A percentile compares a stretch with the other conserved stretches of the same genome.
phyloP scores from a whole-genome alignment of 2,113 vertebrate genomes.

The Myotis brandtii region DNA sequence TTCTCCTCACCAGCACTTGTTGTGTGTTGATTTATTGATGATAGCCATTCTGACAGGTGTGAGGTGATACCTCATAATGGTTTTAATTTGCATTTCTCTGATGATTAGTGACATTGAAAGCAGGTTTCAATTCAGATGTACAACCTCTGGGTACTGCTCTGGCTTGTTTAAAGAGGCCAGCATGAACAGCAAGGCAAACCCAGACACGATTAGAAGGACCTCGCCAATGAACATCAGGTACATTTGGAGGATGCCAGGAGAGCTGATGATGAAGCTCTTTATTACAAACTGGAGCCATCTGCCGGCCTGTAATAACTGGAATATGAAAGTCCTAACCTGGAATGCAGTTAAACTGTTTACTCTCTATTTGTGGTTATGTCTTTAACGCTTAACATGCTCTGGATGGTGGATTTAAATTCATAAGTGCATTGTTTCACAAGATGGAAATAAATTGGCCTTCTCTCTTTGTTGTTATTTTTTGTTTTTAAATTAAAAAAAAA shows the following conservation, averaged over 20 bases:
- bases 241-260: not conserved
- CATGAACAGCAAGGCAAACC: not conserved
- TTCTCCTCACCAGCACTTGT: not conserved
- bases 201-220: not conserved
- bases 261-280: not conserved
- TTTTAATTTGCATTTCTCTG: not conserved
- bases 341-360: constrained; percentile 59
- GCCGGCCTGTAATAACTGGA: not conserved
- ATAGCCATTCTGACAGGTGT: not conserved
- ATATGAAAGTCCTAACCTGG: constrained; percentile 57
- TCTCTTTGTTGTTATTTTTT: constrained; percentile 42
- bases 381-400: constrained; percentile 57
- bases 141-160: not conserved
- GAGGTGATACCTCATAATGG: not conserved
- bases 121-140: not conserved
- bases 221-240: constrained; percentile 5
- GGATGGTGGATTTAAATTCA: constrained; percentile 50
- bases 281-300: constrained; percentile 57
- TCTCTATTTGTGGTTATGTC: constrained; percentile 63
- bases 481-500: constrained; percentile 56
- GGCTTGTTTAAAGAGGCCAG: not conserved
- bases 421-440: constrained; percentile 63
- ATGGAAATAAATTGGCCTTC: constrained; percentile 17
- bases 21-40: not conserved
- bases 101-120: not conserved